phyloP scores from a whole-genome alignment of 2,888 invertebrate species.

The Drosophila acutilabella region DNA sequence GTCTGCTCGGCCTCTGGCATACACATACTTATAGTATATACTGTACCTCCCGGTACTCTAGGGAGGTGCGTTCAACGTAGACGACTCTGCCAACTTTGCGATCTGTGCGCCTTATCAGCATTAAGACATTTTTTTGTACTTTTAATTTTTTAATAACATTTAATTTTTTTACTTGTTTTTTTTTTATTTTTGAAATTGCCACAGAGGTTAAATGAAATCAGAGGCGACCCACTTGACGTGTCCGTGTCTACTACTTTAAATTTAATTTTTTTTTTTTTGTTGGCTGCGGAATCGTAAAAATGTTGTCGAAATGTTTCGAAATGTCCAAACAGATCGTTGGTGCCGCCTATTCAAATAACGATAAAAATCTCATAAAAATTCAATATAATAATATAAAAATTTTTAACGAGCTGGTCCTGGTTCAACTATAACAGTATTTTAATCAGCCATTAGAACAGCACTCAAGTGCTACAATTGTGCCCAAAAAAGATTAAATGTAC shows the following conservation, averaged over 20 bases:
- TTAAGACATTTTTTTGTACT: slow-evolving; percentile 21
- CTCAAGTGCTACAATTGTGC: slow-evolving; percentile 50
- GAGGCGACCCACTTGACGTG: slow-evolving; percentile 67
- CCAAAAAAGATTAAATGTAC: neutral
- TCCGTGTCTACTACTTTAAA: slow-evolving; percentile 35
- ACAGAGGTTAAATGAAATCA: slow-evolving; percentile 73
- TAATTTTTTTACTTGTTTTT: slow-evolving; percentile 33
- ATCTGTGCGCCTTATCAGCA: slow-evolving; percentile 60
- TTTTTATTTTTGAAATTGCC: slow-evolving; percentile 55
- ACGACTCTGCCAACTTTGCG: slow-evolving; percentile 24
- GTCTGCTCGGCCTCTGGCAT: slow-evolving; percentile 55
- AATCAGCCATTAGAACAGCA: slow-evolving; percentile 61
- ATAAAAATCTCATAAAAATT: slow-evolving; percentile 81
- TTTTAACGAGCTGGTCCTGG: slow-evolving; percentile 64
- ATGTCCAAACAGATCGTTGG: slow-evolving; percentile 83
- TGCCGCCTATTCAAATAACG: slow-evolving; percentile 74
- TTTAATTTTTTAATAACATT: slow-evolving; percentile 45
- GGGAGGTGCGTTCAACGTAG: slow-evolving; percentile 2
- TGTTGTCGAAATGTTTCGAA: slow-evolving; percentile 76
- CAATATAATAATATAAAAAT: slow-evolving; percentile 41
- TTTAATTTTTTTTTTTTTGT: slow-evolving; percentile 22
- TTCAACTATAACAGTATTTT: slow-evolving; percentile 71
- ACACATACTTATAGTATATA: neutral
- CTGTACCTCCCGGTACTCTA: slow-evolving; percentile 23
- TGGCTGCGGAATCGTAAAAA: slow-evolving; percentile 53